Conservation (phyloP, 2,113 vertebrate species). For the Ammodytes marinus region DNA sequence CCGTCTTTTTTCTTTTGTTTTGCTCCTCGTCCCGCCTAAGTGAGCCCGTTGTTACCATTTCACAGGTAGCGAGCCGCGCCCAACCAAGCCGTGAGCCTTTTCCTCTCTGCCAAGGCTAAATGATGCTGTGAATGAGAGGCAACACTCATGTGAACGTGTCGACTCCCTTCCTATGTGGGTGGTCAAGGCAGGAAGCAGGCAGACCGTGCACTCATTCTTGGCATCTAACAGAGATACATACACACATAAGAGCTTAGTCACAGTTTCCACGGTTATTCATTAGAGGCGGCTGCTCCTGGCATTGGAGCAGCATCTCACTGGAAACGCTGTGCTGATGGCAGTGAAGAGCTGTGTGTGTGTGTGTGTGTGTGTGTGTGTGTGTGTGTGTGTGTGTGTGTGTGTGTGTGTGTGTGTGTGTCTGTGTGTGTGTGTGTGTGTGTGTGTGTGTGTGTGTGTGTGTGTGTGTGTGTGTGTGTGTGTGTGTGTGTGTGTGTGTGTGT, state of each 20-base stretch:
- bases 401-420: too few relatives aligned
- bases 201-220: slow-evolving; percentile 39
- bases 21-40: not conserved
- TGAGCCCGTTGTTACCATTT: not conserved
- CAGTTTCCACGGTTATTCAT: slow-evolving; percentile 73
- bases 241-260: slow-evolving; percentile 64
- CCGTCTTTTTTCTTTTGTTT: slow-evolving; percentile 5
- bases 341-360: not conserved
- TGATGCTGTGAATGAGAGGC: slow-evolving; percentile 40
- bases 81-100: slow-evolving; percentile 45
- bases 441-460: too few relatives aligned
- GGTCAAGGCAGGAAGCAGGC: slow-evolving; percentile 71
- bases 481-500: too few relatives aligned
- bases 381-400: too few relatives aligned
- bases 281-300: slow-evolving; percentile 81
- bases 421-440: too few relatives aligned
- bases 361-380: not conserved
- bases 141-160: slow-evolving; percentile 10
- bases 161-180: slow-evolving; percentile 66
- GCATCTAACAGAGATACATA: slow-evolving; percentile 24
- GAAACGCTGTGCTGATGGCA: slow-evolving; percentile 42
- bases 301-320: slow-evolving; percentile 70
- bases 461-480: too few relatives aligned
- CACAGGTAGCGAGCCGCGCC: slow-evolving; percentile 10
- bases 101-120: slow-evolving; percentile 44